These are phyloP conservation scores for Oceanites oceanicus DNA, from an alignment of 2,113 vertebrate genomes.

Conservation along the genomic window DNA sequence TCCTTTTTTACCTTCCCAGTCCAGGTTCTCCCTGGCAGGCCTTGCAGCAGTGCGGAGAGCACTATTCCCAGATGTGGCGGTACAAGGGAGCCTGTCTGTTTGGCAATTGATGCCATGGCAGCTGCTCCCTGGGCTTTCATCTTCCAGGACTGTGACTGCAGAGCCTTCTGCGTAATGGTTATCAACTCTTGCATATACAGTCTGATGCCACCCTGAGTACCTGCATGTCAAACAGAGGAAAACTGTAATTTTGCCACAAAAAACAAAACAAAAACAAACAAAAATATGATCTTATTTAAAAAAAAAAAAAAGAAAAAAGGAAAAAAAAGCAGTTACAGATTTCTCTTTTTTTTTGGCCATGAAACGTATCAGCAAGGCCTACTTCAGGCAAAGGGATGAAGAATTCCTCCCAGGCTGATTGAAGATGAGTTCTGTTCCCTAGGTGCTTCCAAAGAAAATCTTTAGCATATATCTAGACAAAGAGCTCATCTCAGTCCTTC, in stretches of 20 bases:
- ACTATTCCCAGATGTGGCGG: slow-evolving; percentile 92
- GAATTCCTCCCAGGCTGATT: not conserved
- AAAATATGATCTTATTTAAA: not conserved
- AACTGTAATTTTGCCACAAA: not conserved
- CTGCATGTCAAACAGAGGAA: slow-evolving; percentile 49
- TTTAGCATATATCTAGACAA: not conserved
- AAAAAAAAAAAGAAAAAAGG: not conserved
- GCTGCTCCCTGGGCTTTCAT: slow-evolving; percentile 98
- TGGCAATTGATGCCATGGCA: slow-evolving; percentile 94
- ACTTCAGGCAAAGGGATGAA: not conserved
- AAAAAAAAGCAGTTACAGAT: not conserved
- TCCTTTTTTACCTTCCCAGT: slow-evolving; percentile 86
- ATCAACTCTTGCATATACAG: slow-evolving; percentile 96
- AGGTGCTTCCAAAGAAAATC: not conserved
- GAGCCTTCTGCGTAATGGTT: slow-evolving; percentile 88
- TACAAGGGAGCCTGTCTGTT: slow-evolving; percentile 88
- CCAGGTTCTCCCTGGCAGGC: slow-evolving; percentile 92
- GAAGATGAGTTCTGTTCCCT: not conserved
- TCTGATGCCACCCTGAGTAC: slow-evolving; percentile 93
- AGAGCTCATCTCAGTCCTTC: not conserved
- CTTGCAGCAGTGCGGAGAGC: slow-evolving; percentile 87
- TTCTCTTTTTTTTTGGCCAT: not conserved
- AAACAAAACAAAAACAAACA: not conserved
- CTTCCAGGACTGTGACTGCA: slow-evolving; percentile 98
- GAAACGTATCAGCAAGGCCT: not conserved